phyloP scores from a whole-genome alignment of 2,888 invertebrate genomes.

The Phaonia tiefii region DNA sequence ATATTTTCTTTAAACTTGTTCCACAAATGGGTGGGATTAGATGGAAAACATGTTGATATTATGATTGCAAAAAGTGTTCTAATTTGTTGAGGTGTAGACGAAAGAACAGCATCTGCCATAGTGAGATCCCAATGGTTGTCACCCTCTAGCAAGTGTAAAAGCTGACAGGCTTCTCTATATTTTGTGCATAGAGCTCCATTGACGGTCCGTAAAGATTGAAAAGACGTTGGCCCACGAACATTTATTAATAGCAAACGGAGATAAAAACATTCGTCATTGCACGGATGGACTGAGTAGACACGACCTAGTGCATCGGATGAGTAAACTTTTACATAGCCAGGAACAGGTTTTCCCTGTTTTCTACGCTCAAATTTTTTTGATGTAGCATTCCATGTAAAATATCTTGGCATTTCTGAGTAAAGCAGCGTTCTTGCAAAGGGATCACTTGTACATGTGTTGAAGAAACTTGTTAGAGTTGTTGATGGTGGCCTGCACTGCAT shows the following conservation, averaged over 20 bases:
- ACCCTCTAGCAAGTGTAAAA: too few species aligned
- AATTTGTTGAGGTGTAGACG: too few species aligned
- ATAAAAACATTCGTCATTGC: constrained; percentile 44
- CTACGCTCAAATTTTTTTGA: constrained; percentile 43
- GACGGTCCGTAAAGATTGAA: constrained; percentile 48
- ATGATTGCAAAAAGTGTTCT: too few species aligned
- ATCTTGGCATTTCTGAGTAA: constrained; percentile 41
- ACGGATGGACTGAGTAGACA: constrained; percentile 45
- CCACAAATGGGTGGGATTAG: too few species aligned
- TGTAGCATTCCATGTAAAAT: constrained; percentile 49
- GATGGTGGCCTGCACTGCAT: constrained; percentile 57
- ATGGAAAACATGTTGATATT: constrained; percentile 56
- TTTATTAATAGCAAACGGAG: constrained; percentile 70
- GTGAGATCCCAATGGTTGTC: too few species aligned
- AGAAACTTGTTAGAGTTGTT: constrained; percentile 60
- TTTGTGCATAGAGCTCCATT: too few species aligned
- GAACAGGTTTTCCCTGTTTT: constrained; percentile 43
- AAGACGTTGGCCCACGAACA: constrained; percentile 75
- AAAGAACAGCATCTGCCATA: too few species aligned
- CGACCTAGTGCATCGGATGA: constrained; percentile 33
- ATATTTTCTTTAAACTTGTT: constrained; percentile 9
- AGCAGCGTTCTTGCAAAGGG: constrained; percentile 19
- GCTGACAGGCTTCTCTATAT: too few species aligned
- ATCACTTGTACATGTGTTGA: background rate
- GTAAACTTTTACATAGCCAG: constrained; percentile 8